Evolutionary conservation across 1,140 invertebrate species (phyloP).

Genomic region (Conus betulinus): DNA sequence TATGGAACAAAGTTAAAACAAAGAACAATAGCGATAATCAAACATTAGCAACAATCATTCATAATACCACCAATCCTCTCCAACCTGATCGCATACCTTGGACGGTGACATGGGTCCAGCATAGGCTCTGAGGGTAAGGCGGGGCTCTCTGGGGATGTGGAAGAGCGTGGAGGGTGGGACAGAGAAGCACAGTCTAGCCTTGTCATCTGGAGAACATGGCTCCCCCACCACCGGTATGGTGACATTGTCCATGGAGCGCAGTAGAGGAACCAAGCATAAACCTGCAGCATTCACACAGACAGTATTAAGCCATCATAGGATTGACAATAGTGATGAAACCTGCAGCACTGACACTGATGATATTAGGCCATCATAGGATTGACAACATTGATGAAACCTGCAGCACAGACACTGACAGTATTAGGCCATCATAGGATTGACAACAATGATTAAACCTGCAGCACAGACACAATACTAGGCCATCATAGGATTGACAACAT

Average conservation of each 20-base stretch:
- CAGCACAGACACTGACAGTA: too few relatives aligned
- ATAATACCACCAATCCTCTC: too few relatives aligned
- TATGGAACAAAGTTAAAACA: too few relatives aligned
- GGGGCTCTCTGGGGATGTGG: conserved; percentile 51
- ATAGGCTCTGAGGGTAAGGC: conserved; percentile 85
- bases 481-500: too few relatives aligned
- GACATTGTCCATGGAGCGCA: conserved; percentile 85
- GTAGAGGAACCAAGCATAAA: conserved; percentile 90
- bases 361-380: too few relatives aligned
- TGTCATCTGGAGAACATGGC: conserved; percentile 70
- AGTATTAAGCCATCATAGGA: too few relatives aligned
- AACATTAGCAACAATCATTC: neutral
- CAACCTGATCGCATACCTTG: conserved; percentile 56
- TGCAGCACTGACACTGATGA: too few relatives aligned
- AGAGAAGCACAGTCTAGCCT: neutral
- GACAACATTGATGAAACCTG: too few relatives aligned
- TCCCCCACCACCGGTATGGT: conserved; percentile 79
- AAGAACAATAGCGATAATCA: neutral
- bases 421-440: too few relatives aligned
- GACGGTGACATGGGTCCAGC: conserved; percentile 89
- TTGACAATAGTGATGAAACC: too few relatives aligned
- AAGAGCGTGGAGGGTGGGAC: neutral
- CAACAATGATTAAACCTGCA: too few relatives aligned
- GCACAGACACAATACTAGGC: too few relatives aligned
- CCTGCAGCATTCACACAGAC: conserved; percentile 70